Evolutionary conservation across 2,888 invertebrate species (phyloP), one percentile per base, ranked within the genome.

Genomic region (Tigriopus californicus): DNA sequence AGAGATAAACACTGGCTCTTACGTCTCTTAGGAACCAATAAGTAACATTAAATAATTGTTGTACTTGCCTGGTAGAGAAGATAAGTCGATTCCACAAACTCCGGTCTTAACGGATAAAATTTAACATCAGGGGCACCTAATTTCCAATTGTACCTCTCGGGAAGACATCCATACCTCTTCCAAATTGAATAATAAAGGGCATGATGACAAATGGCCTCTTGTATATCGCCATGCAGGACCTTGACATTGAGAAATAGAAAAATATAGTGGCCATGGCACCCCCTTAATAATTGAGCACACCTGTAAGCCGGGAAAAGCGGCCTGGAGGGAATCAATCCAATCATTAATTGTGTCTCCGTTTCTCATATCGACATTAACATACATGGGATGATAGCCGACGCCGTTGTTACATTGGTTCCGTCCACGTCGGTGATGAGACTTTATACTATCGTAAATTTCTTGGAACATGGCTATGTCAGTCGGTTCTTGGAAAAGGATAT

Each of bases 281-380:
- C n/a, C n/a, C n/a, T n/a, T n/a, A 54, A 18, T 41, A 54, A 13
- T 12, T n/a, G 13, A 54, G 58, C 33, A 33, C 13, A 76, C 73
- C 64, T 69, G 69, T 12, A 69, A 63, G 20, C 67, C 69, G 48
- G 69, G 65, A 65, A 70, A 70, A 13, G 74, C 72, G 47, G 76
- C 79, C 68, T 79, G 79, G 24, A 80, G 68, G 1, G 79, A 74
- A 68, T 80, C 80, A 51, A 80, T 76, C 80, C 80, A 80, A 53
- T 76, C 74, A 61, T 77, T 79, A 53, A 73, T 68, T 5, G 75
- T 73, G 52, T 73, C 72, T 5, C 80, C 80, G 65, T 74, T 77
- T 58, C 73, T 70, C 77, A 80, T 78, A 65, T 80, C 76, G 1
- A 79, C 79, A 70, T 80, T 80, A 2, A 79, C 77, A 68, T 77